Conservation (phyloP, 2,888 invertebrate genomes). For the Phasia obesa region DNA sequence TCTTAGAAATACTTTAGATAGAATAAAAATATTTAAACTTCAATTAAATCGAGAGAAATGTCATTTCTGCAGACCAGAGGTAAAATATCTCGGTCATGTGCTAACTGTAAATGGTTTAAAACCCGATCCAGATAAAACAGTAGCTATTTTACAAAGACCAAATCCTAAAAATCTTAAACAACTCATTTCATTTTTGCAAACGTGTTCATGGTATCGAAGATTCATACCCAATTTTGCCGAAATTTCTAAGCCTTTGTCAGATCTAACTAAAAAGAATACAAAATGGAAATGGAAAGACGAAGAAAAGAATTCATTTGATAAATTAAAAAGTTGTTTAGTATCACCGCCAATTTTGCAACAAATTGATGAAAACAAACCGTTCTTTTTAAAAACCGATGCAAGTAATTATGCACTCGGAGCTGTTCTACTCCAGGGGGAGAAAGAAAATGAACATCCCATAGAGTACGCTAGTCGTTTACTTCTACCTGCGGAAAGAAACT, state of each 20-base stretch:
- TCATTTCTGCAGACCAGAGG: constrained; percentile 64
- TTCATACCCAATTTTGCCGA: too few relatives aligned
- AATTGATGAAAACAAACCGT: constrained; percentile 48
- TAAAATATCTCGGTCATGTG: constrained; percentile 76
- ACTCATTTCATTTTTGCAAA: too few relatives aligned
- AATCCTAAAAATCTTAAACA: too few relatives aligned
- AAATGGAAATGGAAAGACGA: too few relatives aligned
- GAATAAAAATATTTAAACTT: constrained; percentile 70
- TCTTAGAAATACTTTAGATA: constrained; percentile 70
- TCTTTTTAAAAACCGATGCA: constrained; percentile 65
- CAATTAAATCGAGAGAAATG: constrained; percentile 74
- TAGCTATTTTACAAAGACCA: too few relatives aligned
- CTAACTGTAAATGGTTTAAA: too few relatives aligned
- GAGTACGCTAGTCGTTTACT: constrained; percentile 75
- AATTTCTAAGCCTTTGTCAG: too few relatives aligned
- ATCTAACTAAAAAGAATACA: too few relatives aligned
- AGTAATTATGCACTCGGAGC: too few relatives aligned
- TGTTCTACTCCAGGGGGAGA: constrained; percentile 65
- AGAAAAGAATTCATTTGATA: too few relatives aligned
- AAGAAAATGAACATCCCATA: constrained; percentile 72
- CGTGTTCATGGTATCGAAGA: too few relatives aligned
- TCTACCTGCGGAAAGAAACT: constrained; percentile 77
- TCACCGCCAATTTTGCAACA: constrained; percentile 54
- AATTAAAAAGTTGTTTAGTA: constrained; percentile 66
- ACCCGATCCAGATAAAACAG: too few relatives aligned